phyloP scores from a whole-genome alignment of 2,113 vertebrate genomes.

The Rhea americana region DNA sequence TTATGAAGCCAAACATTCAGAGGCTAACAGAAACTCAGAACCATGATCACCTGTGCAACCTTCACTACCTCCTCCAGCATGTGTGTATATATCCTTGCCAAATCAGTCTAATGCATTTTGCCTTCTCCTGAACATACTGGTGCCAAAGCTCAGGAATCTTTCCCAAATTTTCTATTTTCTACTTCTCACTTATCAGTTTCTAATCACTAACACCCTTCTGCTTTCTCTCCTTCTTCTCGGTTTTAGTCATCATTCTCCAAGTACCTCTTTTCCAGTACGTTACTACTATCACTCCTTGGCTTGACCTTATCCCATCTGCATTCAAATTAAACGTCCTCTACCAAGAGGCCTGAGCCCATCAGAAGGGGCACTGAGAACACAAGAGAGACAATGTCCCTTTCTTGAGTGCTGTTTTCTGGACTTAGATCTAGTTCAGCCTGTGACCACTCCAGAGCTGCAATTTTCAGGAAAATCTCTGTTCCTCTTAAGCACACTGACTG shows the following conservation, averaged over 20 bases:
- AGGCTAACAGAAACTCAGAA: not conserved
- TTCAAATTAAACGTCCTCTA: rapidly evolving
- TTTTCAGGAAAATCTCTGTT: rapidly evolving
- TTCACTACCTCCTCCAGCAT: not conserved
- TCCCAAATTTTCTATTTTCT: not conserved
- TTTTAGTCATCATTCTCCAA: not conserved
- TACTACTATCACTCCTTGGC: rapidly evolving
- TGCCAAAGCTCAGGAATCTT: not conserved
- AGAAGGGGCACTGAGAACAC: not conserved
- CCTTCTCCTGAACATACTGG: not conserved
- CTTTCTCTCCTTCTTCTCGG: not conserved
- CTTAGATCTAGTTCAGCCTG: not conserved
- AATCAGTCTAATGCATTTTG: not conserved
- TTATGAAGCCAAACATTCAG: rapidly evolving
- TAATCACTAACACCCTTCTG: no score
- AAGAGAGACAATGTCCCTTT: rapidly evolving
- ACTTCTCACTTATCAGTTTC: not conserved
- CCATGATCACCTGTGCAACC: not conserved
- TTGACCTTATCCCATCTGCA: not conserved
- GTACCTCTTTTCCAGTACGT: rapidly evolving
- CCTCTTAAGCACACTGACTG: rapidly evolving
- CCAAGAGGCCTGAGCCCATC: not conserved
- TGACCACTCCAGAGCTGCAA: not conserved
- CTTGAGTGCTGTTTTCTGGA: not conserved
- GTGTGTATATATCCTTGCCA: rapidly evolving